Evolutionary conservation across 2,888 invertebrate genomes (phyloP), one percentile per base, ranked within the genome.

Genomic region (Himalopsyche anomala): DNA sequence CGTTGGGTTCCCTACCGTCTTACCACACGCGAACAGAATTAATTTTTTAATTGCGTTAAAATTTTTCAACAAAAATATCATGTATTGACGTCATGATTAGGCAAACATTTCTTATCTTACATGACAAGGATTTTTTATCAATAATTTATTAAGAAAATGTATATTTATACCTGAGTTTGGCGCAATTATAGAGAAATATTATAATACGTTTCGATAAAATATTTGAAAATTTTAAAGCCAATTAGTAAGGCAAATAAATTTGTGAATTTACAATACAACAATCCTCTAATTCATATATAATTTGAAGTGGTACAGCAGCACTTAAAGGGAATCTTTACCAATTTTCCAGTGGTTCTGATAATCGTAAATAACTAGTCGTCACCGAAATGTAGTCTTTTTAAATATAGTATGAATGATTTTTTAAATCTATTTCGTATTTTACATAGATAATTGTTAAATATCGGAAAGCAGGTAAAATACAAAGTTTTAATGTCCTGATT

Each of bases 21-120:
- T 36, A 74, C 74, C 74, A 74, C 74, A 74, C 74, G 74, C 74
- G 74, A 74, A 74, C 28, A 74, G 6, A 69, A 69, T 36, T 36
- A 38, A 12, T 38, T 74, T 74, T 74, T 36, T 36, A 74, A 74
- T 74, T 36, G 36, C 74, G 36, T 74, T 12, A 36, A 36, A 38
- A 36, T 1, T 38, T 74, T 74, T 74, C 15, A 19, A 69, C 28
- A 69, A 5, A 28, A 69, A 69, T 28, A 69, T 36, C 8, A 36
- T 74, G 1, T 74, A 15, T 2, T 38, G 69, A 69, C 69, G 69
- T 69, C 69, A 74, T 38, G 4, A 74, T 15, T 38, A n/a, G 74
- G 38, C 1, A 74, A 74, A 36, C 38, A 74, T 36, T 74, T 12
- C 12, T 74, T 38, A 36, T 74, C 15, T 5, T 38, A n/a, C 5